Evolutionary conservation across 2,797 vertebrate genomes (phyloP), one percentile per base, ranked within the genome.

Genomic region (Phoxinus dragarum): DNA sequence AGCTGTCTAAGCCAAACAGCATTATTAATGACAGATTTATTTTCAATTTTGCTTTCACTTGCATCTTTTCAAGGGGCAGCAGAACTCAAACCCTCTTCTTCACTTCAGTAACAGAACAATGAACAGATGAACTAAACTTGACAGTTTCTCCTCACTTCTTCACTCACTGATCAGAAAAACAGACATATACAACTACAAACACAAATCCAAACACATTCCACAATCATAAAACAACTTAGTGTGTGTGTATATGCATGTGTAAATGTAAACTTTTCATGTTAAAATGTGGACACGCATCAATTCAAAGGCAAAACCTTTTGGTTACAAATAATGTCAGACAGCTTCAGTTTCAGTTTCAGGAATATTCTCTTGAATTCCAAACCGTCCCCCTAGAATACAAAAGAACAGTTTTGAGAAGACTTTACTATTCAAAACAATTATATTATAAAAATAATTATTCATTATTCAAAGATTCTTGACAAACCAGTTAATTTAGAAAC

Each of bases 301-400:
- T 94, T 94, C 74, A 92, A 75, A 0, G 97, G 95, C 75, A 96
- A 93, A 82, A 97, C 90, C 90, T 97, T 99, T 91, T 98, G 98
- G 86, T 92, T 95, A 93, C 96, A 97, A 91, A 99, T 90, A 44
- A 99, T 93, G 86, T 97, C 97, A 5, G 94, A 91, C 12, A 99
- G 94, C 88, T 97, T 97, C 90, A 95, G 96, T 89, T 98, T 99
- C 87, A 99, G 97, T 87, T 96, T 98, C 92, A 99, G 90, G 92
- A 99, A 99, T 84, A 97, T 96, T 87, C 96, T 96, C 91, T 99
- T 99, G 91, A 99, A 99, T 93, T 99, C 98, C 90, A 99, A 93
- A 78, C 98, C 98, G 2, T 99, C 98, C 0, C 98, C 98, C 98
- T 99, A 89, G 59, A 92, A 86, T 91, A 75, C 61, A 31, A 61